Conservation (phyloP, 2,797 vertebrate species). For the Myotis planiceps region DNA sequence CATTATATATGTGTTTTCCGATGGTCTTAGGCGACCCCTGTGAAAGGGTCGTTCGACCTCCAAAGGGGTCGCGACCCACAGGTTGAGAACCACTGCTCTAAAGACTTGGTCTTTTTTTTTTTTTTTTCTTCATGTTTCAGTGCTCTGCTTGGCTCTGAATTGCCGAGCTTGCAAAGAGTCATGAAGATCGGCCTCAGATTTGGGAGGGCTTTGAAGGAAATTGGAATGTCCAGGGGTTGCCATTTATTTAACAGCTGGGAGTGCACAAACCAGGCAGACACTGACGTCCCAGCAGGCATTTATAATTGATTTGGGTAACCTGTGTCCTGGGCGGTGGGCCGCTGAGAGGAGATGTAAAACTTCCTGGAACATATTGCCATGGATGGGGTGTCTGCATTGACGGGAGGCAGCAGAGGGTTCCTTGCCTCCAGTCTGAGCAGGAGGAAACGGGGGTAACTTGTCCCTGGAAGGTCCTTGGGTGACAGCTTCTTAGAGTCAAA, state of each 20-base stretch:
- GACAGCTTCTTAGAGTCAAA: background rate
- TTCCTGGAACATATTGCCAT: background rate
- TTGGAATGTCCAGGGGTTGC: background rate
- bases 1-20: too few relatives aligned
- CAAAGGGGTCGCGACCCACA: too few relatives aligned
- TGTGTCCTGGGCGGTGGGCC: background rate
- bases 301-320: background rate
- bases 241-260: background rate
- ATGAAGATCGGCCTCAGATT: background rate
- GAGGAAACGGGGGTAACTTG: background rate
- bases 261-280: background rate
- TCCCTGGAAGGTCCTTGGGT: background rate
- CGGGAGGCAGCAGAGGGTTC: background rate
- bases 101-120: background rate
- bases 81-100: background rate
- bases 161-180: background rate
- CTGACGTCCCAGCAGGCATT: background rate
- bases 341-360: background rate
- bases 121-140: background rate
- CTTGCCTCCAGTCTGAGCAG: background rate
- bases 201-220: constrained; percentile 1
- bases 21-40: too few relatives aligned
- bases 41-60: too few relatives aligned
- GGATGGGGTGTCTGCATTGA: background rate
- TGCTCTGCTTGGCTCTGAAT: background rate